Evolutionary conservation across 2,797 vertebrate genomes (phyloP), one percentile per base, ranked within the genome.

Genomic region (Molossus molossus): DNA sequence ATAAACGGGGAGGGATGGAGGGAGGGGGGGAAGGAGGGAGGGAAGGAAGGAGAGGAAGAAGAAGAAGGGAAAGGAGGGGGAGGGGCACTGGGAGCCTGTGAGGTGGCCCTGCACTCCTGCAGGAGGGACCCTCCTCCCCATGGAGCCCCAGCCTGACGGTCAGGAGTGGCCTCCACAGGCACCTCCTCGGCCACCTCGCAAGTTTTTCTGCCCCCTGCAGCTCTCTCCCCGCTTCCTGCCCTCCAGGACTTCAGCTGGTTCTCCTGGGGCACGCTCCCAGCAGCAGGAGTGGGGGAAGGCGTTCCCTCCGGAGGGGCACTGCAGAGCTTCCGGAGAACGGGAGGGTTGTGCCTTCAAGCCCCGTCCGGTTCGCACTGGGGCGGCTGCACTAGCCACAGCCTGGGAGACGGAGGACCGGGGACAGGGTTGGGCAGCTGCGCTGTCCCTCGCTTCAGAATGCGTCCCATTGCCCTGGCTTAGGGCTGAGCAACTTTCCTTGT

Each of bases 101-200:
- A 40, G 25, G 18, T 55, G 6, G 9, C 21, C 69, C 6, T 37
- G 25, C 37, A 27, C 12, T 70, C n/a, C 62, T 57, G 2, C 55
- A 21, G 55, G 70, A 50, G 58, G 60, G 58, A 40, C 18, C 0
- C 23, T 55, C 5, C 25, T 45, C 1, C 55, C 40, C 12, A 0
- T 17, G 29, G 9, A 18, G 10, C 40, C 15, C 37, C 21, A 50
- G 6, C 37, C 55, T 21, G 11, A 29, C 84, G 70, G 14, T 60
- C 23, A 3, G 11, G 57, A 20, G 13, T 33, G 17, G 1, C 2
- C 33, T 73, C 15, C 40, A 13, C 1, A 37, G 25, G 0, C 4
- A 21, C 2, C 27, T 23, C 37, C 25, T 6, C 3, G 6, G 6
- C 50, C n/a, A 17, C 21, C 5, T 17, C 12, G n/a, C 0, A 2